These are phyloP conservation scores for Venusia cambrica DNA, from an alignment of 2,888 invertebrate species.

Conservation along the genomic window DNA sequence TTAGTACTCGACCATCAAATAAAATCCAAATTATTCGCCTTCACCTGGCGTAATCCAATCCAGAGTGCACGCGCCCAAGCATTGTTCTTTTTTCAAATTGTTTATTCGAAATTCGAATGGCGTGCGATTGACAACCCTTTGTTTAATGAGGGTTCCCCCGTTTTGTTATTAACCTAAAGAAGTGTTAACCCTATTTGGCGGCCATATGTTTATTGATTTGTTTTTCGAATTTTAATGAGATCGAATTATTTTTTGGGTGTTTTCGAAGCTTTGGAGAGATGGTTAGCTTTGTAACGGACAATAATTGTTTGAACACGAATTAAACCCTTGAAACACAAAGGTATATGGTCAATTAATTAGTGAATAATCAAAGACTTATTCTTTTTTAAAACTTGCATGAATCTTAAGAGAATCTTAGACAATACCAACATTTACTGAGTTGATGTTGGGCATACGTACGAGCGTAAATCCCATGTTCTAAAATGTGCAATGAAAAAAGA, in stretches of 20 bases:
- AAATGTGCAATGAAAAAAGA: too few species aligned
- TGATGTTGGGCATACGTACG: too few species aligned
- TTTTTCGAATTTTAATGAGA: slow-evolving; percentile 13
- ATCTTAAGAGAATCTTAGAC: too few species aligned
- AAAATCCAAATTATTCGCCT: slow-evolving; percentile 21
- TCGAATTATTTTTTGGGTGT: slow-evolving; percentile 18
- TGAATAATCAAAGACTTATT: too few species aligned
- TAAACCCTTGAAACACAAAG: too few species aligned
- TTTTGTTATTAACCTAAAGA: slow-evolving; percentile 18
- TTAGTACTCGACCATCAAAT: slow-evolving; percentile 7
- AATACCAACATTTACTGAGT: too few species aligned
- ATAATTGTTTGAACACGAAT: too few species aligned
- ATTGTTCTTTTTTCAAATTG: slow-evolving; percentile 28
- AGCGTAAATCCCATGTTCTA: too few species aligned
- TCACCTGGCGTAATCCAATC: slow-evolving; percentile 34
- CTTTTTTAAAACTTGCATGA: too few species aligned
- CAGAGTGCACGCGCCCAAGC: slow-evolving; percentile 34
- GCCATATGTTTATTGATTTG: slow-evolving; percentile 24
- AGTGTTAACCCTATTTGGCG: slow-evolving; percentile 24
- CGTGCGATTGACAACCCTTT: slow-evolving; percentile 26
- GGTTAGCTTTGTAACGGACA: too few species aligned
- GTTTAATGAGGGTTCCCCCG: slow-evolving; percentile 22
- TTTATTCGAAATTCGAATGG: slow-evolving; percentile 25
- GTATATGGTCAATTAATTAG: too few species aligned
- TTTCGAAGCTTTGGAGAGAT: slow-evolving; percentile 11